These are phyloP conservation scores for Spea multiplicata DNA, from an alignment of 2,113 vertebrate species.

Conservation along the genomic window DNA sequence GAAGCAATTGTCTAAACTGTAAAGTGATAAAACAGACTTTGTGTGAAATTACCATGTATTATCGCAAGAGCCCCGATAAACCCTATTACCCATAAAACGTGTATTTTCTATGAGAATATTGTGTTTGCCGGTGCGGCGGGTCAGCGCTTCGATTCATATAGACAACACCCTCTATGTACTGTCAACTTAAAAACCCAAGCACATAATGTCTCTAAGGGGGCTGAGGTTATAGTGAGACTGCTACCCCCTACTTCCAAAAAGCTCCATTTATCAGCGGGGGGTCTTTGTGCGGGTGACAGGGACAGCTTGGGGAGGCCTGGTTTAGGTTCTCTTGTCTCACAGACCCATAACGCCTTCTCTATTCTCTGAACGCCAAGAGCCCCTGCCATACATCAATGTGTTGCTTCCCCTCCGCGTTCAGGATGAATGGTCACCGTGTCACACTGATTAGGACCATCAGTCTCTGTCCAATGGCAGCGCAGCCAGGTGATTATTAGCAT, in stretches of 20 bases:
- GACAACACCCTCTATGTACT: constrained; percentile 17
- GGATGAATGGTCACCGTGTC: constrained; percentile 49
- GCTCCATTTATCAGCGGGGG: constrained; percentile 45
- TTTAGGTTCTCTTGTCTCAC: constrained; percentile 38
- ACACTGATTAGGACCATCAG: constrained; percentile 49
- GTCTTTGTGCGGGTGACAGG: constrained; percentile 38
- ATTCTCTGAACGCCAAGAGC: constrained; percentile 46
- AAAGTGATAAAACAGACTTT: too few species aligned
- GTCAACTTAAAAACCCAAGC: constrained; percentile 8
- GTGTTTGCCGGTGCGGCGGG: background rate
- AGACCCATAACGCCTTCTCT: constrained; percentile 43
- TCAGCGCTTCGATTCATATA: background rate
- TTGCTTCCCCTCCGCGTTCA: constrained; percentile 40
- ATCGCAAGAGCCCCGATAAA: too few species aligned
- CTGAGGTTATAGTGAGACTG: constrained; percentile 23
- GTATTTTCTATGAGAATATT: background rate
- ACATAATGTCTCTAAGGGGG: constrained; percentile 19
- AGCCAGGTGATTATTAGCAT: constrained; percentile 44
- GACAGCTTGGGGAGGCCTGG: constrained; percentile 47
- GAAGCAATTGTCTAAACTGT: too few species aligned
- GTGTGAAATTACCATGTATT: too few species aligned
- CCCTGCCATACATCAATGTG: constrained; percentile 50
- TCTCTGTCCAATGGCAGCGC: constrained; percentile 33
- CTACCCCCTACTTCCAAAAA: constrained; percentile 44
- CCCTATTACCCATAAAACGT: background rate